A percentile compares a stretch with the other conserved stretches of the same genome.
phyloP scores from a whole-genome alignment of 2,888 invertebrate species.

The Dolichopus griseipennis region DNA sequence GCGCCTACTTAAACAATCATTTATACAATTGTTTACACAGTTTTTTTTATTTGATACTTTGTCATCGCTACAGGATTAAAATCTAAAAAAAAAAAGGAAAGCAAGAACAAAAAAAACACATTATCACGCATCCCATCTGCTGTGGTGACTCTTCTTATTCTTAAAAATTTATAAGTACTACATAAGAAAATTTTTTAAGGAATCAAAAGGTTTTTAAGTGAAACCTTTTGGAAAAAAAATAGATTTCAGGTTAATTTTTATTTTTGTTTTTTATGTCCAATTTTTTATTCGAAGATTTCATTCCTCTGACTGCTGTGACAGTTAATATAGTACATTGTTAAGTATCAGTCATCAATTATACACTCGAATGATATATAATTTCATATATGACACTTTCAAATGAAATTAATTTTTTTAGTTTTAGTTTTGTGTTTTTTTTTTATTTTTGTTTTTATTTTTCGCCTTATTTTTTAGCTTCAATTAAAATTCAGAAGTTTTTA shows the following conservation, averaged over 20 bases:
- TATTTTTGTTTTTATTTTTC: neutral
- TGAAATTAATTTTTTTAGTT: neutral
- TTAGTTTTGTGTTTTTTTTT: neutral
- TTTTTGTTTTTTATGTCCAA: too few relatives aligned
- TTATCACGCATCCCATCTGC: neutral
- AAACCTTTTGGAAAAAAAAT: too few relatives aligned
- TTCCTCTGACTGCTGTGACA: neutral
- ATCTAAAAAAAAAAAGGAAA: neutral
- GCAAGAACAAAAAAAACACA: neutral
- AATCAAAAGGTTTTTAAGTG: too few relatives aligned
- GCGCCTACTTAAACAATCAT: constrained; percentile 6
- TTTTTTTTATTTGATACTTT: neutral
- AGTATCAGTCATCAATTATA: neutral
- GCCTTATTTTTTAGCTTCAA: neutral
- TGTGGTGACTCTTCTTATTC: neutral
- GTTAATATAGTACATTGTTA: neutral
- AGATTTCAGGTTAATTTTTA: too few relatives aligned
- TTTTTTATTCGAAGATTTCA: too few relatives aligned
- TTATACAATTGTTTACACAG: neutral
- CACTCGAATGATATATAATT: neutral
- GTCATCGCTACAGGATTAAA: neutral
- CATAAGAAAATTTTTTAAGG: too few relatives aligned
- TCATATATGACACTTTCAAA: neutral
- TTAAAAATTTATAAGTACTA: too few relatives aligned
- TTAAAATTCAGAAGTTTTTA: neutral